A percentile compares a stretch with the other conserved stretches of the same genome.
Conservation (phyloP, 1,140 invertebrate genomes). For the Planococcus citri region DNA sequence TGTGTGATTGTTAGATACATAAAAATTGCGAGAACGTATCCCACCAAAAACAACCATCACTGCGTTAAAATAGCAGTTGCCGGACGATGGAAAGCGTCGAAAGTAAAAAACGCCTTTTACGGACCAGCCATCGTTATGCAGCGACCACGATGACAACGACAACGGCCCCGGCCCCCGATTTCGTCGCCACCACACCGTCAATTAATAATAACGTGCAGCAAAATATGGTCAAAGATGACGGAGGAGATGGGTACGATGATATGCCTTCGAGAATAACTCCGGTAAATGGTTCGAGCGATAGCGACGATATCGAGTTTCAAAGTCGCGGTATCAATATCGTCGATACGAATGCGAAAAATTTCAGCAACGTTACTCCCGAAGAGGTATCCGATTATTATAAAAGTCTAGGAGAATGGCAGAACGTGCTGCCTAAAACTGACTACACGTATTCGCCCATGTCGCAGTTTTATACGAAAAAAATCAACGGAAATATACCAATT, state of each 20-base stretch:
- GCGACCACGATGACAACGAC: not conserved
- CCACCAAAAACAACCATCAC: too few species aligned
- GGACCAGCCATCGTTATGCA: not conserved
- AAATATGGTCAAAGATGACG: too few species aligned
- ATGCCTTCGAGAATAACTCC: too few species aligned
- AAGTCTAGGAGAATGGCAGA: slow-evolving; percentile 23
- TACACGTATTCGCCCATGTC: slow-evolving; percentile 28
- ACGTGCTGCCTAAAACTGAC: slow-evolving; percentile 30
- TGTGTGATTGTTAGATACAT: not conserved
- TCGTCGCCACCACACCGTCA: too few species aligned
- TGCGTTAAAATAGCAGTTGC: too few species aligned
- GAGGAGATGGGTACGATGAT: too few species aligned
- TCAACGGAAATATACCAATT: slow-evolving; percentile 29
- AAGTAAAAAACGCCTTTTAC: not conserved
- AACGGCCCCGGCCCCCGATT: not conserved
- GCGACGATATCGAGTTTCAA: not conserved
- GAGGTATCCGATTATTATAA: slow-evolving; percentile 22
- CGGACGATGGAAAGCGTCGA: not conserved
- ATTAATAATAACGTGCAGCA: too few species aligned
- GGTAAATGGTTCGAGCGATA: too few species aligned
- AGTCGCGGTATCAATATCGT: slow-evolving; percentile 6
- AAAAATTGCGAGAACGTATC: not conserved
- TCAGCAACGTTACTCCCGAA: slow-evolving; percentile 14
- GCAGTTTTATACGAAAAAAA: slow-evolving; percentile 27
- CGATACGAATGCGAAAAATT: not conserved